phyloP scores from a whole-genome alignment of 2,888 invertebrate species.

The Agrypnus murinus region DNA sequence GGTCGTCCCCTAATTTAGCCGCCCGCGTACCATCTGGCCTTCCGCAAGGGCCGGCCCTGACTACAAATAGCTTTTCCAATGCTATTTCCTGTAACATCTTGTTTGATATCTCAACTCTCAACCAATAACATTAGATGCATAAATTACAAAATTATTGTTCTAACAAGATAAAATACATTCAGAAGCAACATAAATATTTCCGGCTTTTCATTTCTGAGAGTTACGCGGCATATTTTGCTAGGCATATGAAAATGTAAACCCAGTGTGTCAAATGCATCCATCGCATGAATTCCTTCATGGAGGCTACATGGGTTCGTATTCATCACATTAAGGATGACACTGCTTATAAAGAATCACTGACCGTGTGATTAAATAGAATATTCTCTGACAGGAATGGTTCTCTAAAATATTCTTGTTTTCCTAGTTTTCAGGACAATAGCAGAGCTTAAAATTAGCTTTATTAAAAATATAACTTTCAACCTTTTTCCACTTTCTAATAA shows the following conservation, averaged over 20 bases:
- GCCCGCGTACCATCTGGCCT: too few species aligned
- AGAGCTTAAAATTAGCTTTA: background rate
- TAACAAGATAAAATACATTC: too few species aligned
- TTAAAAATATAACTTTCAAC: too few species aligned
- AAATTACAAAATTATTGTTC: too few species aligned
- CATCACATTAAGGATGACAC: slow-evolving; percentile 34
- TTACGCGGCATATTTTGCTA: background rate
- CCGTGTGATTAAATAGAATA: slow-evolving; percentile 37
- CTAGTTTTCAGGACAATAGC: background rate
- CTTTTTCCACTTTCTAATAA: too few species aligned
- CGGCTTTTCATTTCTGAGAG: background rate
- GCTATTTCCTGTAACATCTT: too few species aligned
- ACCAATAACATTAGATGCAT: too few species aligned
- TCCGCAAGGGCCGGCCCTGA: too few species aligned
- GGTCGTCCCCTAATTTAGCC: too few species aligned
- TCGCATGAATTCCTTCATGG: slow-evolving; percentile 23
- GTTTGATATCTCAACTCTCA: too few species aligned
- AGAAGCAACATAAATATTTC: too few species aligned
- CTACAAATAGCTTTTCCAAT: too few species aligned
- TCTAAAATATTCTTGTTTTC: slow-evolving; percentile 26
- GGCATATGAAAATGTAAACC: slow-evolving; percentile 17
- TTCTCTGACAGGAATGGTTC: background rate
- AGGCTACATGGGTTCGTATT: slow-evolving; percentile 21
- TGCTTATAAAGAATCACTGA: slow-evolving; percentile 36
- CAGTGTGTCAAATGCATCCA: slow-evolving; percentile 19